Evolutionary conservation across 2,113 vertebrate species (phyloP).

Genomic region (Chlorodrepanis virens): DNA sequence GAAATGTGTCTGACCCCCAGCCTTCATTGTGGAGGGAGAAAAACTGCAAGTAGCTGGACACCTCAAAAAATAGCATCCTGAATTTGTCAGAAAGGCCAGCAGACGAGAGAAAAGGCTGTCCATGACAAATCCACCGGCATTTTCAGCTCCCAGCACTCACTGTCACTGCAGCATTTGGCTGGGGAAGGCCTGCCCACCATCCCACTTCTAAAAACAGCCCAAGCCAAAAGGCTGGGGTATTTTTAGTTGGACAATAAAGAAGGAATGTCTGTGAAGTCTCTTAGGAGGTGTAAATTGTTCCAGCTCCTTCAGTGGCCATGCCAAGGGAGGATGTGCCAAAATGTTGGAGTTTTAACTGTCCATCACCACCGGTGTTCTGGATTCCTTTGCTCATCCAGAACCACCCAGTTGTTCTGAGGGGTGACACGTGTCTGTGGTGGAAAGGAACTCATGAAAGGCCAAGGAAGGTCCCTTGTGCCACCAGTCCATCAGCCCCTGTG

Average conservation of each 20-base stretch:
- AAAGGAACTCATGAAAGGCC: not conserved
- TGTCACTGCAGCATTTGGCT: not conserved
- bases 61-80: not conserved
- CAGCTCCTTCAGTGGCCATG: not conserved
- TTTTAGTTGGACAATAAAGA: not conserved
- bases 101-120: not conserved
- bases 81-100: not conserved
- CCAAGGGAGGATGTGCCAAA: not conserved
- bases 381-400: not conserved
- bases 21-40: not conserved
- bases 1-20: not conserved
- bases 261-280: not conserved
- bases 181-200: not conserved
- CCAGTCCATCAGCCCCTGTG: accelerated
- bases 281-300: not conserved
- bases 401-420: not conserved
- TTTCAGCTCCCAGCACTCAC: not conserved
- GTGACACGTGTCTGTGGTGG: not conserved
- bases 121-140: not conserved
- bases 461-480: not conserved
- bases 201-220: not conserved
- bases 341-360: not conserved
- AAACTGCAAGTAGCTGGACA: not conserved
- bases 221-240: not conserved
- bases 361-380: not conserved